These are phyloP conservation scores for Rhabdophis nuchalis DNA, from an alignment of 2,797 vertebrate species.

Conservation along the genomic window DNA sequence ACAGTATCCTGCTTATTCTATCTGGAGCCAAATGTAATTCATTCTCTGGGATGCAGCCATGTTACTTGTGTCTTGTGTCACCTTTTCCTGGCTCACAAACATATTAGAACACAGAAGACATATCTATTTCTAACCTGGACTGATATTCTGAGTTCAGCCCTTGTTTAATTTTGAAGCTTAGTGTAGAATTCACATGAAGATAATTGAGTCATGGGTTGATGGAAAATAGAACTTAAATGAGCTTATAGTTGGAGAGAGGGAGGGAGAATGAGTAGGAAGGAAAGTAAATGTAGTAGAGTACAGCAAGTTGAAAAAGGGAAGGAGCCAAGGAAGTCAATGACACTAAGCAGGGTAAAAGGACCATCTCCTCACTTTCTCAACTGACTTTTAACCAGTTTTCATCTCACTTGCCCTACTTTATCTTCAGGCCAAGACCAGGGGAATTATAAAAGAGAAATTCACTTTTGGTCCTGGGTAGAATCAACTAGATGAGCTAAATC, in stretches of 20 bases:
- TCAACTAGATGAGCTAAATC: background rate
- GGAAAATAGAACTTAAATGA: background rate
- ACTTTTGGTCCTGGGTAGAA: background rate
- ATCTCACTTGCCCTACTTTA: background rate
- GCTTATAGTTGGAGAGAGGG: background rate
- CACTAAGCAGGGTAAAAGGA: background rate
- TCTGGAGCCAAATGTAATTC: constrained; percentile 11
- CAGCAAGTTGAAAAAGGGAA: background rate
- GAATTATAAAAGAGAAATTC: background rate
- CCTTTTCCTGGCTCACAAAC: fast-evolving
- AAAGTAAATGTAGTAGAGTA: background rate
- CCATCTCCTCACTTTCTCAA: background rate
- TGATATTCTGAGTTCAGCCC: background rate
- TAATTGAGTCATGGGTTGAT: background rate
- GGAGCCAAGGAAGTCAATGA: background rate
- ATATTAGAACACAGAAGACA: background rate
- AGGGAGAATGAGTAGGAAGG: background rate
- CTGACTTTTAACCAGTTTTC: background rate
- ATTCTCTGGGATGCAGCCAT: background rate
- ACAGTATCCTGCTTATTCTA: constrained; percentile 35
- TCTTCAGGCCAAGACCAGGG: background rate
- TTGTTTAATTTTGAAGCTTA: background rate
- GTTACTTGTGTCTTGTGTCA: background rate
- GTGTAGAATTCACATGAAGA: background rate
- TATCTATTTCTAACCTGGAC: background rate